A percentile compares a stretch with the other conserved stretches of the same genome.
Conservation (phyloP, 2,113 vertebrate genomes). For the Strix aluco region DNA sequence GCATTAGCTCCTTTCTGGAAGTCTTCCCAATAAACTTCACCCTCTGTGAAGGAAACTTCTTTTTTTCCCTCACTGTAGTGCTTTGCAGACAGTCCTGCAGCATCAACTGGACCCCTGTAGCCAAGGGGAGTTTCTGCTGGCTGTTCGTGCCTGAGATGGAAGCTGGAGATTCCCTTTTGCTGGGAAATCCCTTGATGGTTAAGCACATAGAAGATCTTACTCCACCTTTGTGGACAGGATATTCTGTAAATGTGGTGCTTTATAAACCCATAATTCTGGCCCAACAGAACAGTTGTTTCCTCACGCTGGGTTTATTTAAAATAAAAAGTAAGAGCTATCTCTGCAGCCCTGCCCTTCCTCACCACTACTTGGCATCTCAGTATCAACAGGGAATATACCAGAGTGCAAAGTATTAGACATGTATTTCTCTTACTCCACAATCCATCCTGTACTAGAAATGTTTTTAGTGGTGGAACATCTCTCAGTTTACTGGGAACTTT, state of each 20-base stretch:
- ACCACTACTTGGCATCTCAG: not conserved
- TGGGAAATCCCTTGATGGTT: not conserved
- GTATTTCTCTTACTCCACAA: not conserved
- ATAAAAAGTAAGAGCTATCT: not conserved
- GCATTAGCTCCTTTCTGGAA: not conserved
- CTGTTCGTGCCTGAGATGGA: not conserved
- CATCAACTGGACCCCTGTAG: not conserved
- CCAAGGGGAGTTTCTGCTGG: not conserved
- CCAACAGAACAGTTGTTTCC: not conserved
- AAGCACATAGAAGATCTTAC: not conserved
- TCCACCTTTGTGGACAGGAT: not conserved
- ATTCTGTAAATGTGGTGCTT: not conserved
- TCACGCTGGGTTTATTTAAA: not conserved
- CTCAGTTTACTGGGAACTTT: not conserved
- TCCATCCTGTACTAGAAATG: not conserved
- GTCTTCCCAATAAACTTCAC: not conserved
- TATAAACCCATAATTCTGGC: not conserved
- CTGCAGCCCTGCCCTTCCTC: not conserved
- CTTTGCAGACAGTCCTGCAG: not conserved
- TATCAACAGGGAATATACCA: not conserved
- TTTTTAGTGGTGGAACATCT: not conserved
- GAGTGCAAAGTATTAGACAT: not conserved
- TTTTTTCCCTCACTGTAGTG: not conserved
- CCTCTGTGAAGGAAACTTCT: not conserved
- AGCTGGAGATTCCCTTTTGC: conserved; percentile 27